phyloP scores from a whole-genome alignment of 2,888 invertebrate species.

The Yponomeuta sedellus region DNA sequence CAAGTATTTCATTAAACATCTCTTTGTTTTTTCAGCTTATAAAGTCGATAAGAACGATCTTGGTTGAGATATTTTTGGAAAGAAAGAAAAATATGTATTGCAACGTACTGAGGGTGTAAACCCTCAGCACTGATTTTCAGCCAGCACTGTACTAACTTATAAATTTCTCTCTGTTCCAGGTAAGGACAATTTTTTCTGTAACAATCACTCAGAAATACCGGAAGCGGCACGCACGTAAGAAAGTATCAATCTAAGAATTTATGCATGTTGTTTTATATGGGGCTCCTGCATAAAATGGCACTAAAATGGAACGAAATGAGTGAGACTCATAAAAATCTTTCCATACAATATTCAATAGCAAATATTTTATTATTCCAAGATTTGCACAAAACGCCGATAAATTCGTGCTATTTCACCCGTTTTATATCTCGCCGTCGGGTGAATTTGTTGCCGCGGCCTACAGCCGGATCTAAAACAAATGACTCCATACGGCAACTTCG shows the following conservation, averaged over 20 bases:
- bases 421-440: slow-evolving; percentile 67
- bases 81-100: too few relatives aligned
- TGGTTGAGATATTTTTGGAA: not conserved
- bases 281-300: slow-evolving; percentile 62
- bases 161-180: slow-evolving; percentile 44
- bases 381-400: slow-evolving; percentile 73
- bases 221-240: not conserved
- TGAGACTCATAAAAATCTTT: slow-evolving; percentile 67
- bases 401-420: slow-evolving; percentile 65
- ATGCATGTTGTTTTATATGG: slow-evolving; percentile 42
- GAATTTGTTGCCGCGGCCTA: slow-evolving; percentile 72
- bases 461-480: slow-evolving; percentile 48
- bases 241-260: slow-evolving; percentile 13
- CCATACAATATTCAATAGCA: slow-evolving; percentile 74
- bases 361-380: slow-evolving; percentile 73
- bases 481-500: slow-evolving; percentile 35
- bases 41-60: not conserved
- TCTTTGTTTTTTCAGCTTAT: too few relatives aligned
- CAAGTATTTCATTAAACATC: too few relatives aligned
- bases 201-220: not conserved
- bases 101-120: too few relatives aligned
- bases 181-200: slow-evolving; percentile 31
- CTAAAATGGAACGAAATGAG: slow-evolving; percentile 68
- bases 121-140: too few relatives aligned
- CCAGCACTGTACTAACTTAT: slow-evolving; percentile 18